phyloP scores from a whole-genome alignment of 2,888 invertebrate genomes.

The Matsumyia berberina region DNA sequence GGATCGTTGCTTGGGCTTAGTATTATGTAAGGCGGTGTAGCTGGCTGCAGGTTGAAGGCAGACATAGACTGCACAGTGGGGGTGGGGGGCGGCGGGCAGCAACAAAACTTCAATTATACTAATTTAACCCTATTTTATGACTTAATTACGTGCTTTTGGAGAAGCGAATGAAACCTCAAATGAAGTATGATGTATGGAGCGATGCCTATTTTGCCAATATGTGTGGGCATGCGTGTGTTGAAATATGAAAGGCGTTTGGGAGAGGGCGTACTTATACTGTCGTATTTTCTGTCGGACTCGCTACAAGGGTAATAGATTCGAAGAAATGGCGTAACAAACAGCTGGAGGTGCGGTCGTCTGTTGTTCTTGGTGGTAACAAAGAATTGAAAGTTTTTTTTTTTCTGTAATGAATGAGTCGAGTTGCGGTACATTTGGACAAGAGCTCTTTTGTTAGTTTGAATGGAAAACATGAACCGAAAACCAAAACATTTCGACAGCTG shows the following conservation, averaged over 20 bases:
- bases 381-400: conserved; percentile 23
- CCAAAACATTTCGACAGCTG: conserved; percentile 39
- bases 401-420: conserved; percentile 23
- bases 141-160: conserved; percentile 79
- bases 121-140: conserved; percentile 80
- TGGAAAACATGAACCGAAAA: conserved; percentile 5
- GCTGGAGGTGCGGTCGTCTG: neutral
- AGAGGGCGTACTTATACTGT: conserved; percentile 57
- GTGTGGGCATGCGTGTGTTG: conserved; percentile 31
- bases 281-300: conserved; percentile 49
- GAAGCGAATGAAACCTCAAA: conserved; percentile 73
- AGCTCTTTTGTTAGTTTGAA: conserved; percentile 18
- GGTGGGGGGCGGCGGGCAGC: neutral
- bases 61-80: neutral
- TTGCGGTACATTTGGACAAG: conserved; percentile 16
- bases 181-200: conserved; percentile 69
- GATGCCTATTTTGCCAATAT: conserved; percentile 31
- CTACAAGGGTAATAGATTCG: conserved; percentile 55
- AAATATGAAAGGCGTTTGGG: conserved; percentile 64
- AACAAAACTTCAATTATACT: conserved; percentile 78
- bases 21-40: conserved; percentile 52
- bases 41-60: neutral
- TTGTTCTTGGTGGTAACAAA: conserved; percentile 16
- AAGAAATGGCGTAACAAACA: conserved; percentile 31
- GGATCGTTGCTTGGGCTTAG: conserved; percentile 18